Evolutionary conservation across 2,113 vertebrate species (phyloP).

Genomic region (Fulmarus glacialis): DNA sequence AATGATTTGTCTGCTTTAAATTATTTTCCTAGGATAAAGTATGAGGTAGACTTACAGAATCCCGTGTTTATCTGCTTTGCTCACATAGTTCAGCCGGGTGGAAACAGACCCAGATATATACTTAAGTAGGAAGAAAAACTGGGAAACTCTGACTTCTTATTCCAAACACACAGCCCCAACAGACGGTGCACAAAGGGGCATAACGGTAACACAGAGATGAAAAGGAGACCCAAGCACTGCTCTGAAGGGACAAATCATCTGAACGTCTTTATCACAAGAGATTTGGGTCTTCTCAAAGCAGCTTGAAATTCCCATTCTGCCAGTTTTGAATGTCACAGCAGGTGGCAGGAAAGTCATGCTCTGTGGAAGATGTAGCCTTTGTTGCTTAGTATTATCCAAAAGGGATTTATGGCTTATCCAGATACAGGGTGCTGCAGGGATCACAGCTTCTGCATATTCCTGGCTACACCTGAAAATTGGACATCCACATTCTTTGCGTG

Average conservation of each 20-base stretch:
- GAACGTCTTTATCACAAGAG: not conserved
- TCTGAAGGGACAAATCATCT: not conserved
- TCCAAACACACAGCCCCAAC: not conserved
- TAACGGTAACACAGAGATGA: not conserved
- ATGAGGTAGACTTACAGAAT: not conserved
- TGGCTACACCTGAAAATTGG: not conserved
- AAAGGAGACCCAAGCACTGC: not conserved
- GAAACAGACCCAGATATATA: not conserved
- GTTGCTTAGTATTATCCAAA: not conserved
- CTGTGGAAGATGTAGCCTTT: not conserved
- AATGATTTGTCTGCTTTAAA: not conserved
- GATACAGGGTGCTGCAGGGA: not conserved
- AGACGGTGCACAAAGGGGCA: not conserved
- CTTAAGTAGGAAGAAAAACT: not conserved
- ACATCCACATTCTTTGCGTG: not conserved
- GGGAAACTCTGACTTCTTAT: not conserved
- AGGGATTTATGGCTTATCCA: not conserved
- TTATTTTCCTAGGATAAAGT: not conserved
- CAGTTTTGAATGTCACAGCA: not conserved
- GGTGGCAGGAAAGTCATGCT: not conserved
- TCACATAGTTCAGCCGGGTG: not conserved
- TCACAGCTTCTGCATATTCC: not conserved
- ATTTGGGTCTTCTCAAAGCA: not conserved
- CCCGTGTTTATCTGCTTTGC: not conserved
- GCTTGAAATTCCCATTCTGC: not conserved